Evolutionary conservation across 2,113 vertebrate species (phyloP).

Genomic region (Leptocoma aspasia): DNA sequence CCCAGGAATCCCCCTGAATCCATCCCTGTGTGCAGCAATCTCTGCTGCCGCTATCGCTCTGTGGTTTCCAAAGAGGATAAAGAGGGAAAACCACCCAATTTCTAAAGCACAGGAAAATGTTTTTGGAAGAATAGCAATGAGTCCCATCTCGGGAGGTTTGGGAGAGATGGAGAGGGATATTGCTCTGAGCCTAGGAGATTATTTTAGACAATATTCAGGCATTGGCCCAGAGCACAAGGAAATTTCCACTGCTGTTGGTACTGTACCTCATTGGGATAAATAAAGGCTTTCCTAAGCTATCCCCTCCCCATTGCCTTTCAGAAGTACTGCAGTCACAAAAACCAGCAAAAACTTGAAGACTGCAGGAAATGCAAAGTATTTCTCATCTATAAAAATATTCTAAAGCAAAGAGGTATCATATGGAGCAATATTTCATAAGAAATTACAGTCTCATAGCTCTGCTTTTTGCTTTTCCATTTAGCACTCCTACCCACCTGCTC

Average conservation of each 20-base stretch:
- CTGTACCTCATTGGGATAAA: neutral
- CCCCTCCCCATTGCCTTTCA: neutral
- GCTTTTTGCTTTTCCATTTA: constrained; percentile 5
- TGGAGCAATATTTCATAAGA: neutral
- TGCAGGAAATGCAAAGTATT: neutral
- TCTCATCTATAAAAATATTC: neutral
- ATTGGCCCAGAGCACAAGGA: neutral
- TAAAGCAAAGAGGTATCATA: neutral
- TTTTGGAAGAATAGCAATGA: neutral
- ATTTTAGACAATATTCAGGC: neutral
- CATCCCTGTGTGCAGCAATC: neutral
- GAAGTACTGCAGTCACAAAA: neutral
- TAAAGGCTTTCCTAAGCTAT: neutral
- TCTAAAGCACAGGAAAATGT: neutral
- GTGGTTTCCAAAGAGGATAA: neutral
- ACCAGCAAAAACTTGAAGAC: neutral
- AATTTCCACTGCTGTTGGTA: neutral
- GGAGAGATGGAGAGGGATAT: neutral
- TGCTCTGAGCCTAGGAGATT: neutral
- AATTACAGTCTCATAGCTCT: constrained; percentile 8
- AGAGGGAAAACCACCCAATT: neutral
- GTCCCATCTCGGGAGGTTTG: neutral
- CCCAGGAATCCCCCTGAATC: neutral
- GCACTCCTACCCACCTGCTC: neutral
- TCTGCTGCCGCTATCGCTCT: fast-evolving